Percentiles rank a stretch among this genome's conserved stretches.
Evolutionary conservation across 2,797 vertebrate genomes (phyloP).

Genomic region (Sebastes hubbsi): DNA sequence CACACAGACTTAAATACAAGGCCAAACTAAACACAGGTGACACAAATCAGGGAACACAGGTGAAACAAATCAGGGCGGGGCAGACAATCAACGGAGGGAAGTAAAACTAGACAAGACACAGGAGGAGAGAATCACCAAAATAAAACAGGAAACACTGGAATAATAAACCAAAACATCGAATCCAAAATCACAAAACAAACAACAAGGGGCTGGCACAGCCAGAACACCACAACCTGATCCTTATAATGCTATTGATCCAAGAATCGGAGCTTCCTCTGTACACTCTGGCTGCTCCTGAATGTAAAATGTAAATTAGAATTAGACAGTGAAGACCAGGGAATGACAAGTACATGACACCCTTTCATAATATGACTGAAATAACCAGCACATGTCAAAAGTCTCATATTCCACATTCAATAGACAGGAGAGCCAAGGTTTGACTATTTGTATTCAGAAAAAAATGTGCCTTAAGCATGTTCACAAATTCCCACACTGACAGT

Average conservation of each 20-base stretch:
- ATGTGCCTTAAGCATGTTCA: background rate
- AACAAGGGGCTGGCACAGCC: too few relatives aligned
- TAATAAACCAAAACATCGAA: too few relatives aligned
- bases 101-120: too few relatives aligned
- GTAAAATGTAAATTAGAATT: background rate
- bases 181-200: too few relatives aligned
- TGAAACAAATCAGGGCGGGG: too few relatives aligned
- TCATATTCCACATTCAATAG: background rate
- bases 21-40: too few relatives aligned
- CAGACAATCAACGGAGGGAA: too few relatives aligned
- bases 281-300: background rate
- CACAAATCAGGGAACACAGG: too few relatives aligned
- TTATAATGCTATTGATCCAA: background rate
- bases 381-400: background rate
- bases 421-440: background rate
- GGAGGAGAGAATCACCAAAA: too few relatives aligned
- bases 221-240: too few relatives aligned
- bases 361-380: slow-evolving; percentile 2
- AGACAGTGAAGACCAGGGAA: slow-evolving; percentile 4
- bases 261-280: background rate
- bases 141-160: too few relatives aligned
- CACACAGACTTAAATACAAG: too few relatives aligned
- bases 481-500: background rate
- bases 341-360: slow-evolving; percentile 17
- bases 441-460: background rate